phyloP scores from a whole-genome alignment of 2,113 vertebrate species.

The Seriola quinqueradiata region DNA sequence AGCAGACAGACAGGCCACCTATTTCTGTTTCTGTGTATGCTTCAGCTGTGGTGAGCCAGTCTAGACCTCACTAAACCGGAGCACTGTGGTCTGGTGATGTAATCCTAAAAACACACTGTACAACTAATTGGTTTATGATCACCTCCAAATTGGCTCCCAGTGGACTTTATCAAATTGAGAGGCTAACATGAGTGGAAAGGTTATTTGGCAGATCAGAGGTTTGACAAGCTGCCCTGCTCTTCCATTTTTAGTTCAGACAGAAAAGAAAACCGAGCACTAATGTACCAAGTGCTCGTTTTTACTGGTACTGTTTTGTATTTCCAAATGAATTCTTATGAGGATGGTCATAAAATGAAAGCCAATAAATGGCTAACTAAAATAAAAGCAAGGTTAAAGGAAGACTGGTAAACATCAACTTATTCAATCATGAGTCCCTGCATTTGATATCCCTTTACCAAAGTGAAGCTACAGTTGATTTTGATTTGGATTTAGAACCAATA shows the following conservation, averaged over 20 bases:
- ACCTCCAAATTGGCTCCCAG: constrained; percentile 70
- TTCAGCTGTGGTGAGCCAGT: constrained; percentile 51
- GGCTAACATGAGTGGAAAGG: constrained; percentile 54
- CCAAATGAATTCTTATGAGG: constrained; percentile 35
- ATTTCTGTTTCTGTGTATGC: constrained; percentile 48
- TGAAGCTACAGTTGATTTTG: constrained; percentile 3
- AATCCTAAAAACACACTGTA: constrained; percentile 51
- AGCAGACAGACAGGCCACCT: constrained; percentile 44
- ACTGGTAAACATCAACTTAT: background rate
- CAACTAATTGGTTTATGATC: constrained; percentile 76
- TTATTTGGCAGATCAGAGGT: constrained; percentile 54
- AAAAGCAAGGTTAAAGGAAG: constrained; percentile 25
- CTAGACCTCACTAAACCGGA: constrained; percentile 54
- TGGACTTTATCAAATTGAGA: constrained; percentile 55
- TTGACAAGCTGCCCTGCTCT: constrained; percentile 45
- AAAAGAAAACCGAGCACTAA: constrained; percentile 29
- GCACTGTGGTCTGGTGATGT: constrained; percentile 67
- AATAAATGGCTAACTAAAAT: constrained; percentile 7
- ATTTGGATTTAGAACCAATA: constrained; percentile 10
- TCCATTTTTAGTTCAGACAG: constrained; percentile 51
- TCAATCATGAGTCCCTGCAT: background rate
- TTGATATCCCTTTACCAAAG: background rate
- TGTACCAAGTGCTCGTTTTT: constrained; percentile 20
- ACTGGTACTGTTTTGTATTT: constrained; percentile 9
- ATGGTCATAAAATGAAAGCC: constrained; percentile 31